A percentile compares a stretch with the other conserved stretches of the same genome.
phyloP scores from a whole-genome alignment of 1,140 invertebrate species.

The Parasteatoda tepidariorum region DNA sequence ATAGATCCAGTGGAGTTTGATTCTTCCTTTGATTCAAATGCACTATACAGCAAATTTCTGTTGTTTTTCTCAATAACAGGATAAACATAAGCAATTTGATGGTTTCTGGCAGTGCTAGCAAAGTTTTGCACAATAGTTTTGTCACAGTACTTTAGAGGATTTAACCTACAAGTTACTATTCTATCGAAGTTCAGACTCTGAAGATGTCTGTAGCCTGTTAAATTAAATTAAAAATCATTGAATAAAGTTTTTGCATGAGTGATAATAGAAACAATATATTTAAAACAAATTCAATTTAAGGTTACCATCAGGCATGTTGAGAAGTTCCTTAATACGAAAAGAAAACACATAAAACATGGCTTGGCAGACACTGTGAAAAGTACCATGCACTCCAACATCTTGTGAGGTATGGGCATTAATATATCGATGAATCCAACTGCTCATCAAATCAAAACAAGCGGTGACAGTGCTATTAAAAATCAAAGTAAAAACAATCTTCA shows the following conservation, averaged over 20 bases:
- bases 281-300: neutral
- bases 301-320: constrained; percentile 71
- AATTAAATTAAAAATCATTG: constrained; percentile 65
- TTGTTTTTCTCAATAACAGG: constrained; percentile 88
- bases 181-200: constrained; percentile 84
- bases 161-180: constrained; percentile 84
- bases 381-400: constrained; percentile 77
- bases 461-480: constrained; percentile 74
- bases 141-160: constrained; percentile 85
- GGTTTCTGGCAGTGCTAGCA: constrained; percentile 83
- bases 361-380: constrained; percentile 92
- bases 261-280: neutral
- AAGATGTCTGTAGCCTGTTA: constrained; percentile 83
- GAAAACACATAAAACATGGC: constrained; percentile 89
- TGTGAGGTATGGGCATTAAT: constrained; percentile 73
- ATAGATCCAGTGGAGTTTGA: constrained; percentile 66
- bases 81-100: constrained; percentile 93
- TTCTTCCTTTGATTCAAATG: constrained; percentile 57
- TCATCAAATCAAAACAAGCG: constrained; percentile 75
- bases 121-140: constrained; percentile 84
- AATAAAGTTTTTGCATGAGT: neutral
- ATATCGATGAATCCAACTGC: constrained; percentile 81
- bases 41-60: constrained; percentile 74
- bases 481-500: too few species aligned
- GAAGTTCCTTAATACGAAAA: constrained; percentile 86